Base-by-base conservation (phyloP, 2,888 invertebrate species). In the Entomobrya proxima region DNA sequence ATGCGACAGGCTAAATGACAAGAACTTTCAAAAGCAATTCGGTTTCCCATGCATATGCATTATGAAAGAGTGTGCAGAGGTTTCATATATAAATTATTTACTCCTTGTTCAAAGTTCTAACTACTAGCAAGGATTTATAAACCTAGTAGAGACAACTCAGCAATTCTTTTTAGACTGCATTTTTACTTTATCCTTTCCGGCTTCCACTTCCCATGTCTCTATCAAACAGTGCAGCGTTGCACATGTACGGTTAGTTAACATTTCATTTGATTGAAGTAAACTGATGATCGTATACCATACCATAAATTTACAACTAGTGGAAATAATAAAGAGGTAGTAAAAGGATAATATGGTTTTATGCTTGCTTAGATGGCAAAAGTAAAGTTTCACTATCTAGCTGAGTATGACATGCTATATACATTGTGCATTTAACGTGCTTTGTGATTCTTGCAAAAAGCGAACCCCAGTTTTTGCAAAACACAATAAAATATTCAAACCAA, bases 251-350 rank as follows among this genome's bases (percentile, higher is more conserved):
- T 35, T 11, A 30, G 44, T 52, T 47, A 27, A 24, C 52, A 32
- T 18, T 74, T 32, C 35, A 35, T 35, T 52, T 35, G 75, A 52
- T 37, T 52, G 18, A 55, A 55, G 75, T 52, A 52, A 69, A 72
- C 58, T 69, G 35, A 67, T 55, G 75, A 55, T 24, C 52, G 27
- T 7, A 24, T 47, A 81, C 61, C 44, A 74, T 81, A 81, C 74
- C 75, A 74, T 74, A 81, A 81, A 81, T 81, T 74, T 81, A 81
- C 74, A 81, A 74, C 81, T 75, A 47, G 81, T 58, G 81, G 50
- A 74, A 81, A 75, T n/a, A n/a, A n/a, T 74, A 81, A 74, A 81
- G 40, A 61, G 35, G 82, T 52, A 47, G 76, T 82, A 82, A 82
- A 82, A 75, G 30, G 61, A 74, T 82, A 27, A 52, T n/a, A n/a